Evolutionary conservation across 2,113 vertebrate species (phyloP), one percentile per base, ranked within the genome.

Genomic region (Nycticebus coucang): DNA sequence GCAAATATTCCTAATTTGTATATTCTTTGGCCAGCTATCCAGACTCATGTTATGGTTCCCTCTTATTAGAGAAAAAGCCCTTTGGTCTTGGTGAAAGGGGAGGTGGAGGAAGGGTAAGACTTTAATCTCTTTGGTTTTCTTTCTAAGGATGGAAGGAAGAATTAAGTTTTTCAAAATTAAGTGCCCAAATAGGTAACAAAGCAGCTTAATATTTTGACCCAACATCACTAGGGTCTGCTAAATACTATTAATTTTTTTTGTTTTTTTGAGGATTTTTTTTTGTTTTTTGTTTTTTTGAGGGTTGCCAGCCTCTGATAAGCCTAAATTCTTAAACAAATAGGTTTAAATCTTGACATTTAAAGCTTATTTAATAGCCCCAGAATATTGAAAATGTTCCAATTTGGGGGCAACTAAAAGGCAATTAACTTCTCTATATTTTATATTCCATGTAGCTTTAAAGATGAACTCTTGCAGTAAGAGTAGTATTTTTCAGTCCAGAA

Each of bases 371-470:
- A 84, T 90, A 55, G 53, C 30, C 30, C 24, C 7, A 13, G 57
- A 71, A 78, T 59, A 62, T 62, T 86, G 62, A 85, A 93, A 93
- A 55, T 10, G 33, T 50, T 69, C 41, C 50, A 45, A 22, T 53
- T 68, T 92, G 69, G 68, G 50, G 94, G 66, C 21, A 41, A 33
- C 59, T 57, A 69, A 89, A 81, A 95, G 78, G 50, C 14, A 87
- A 14, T 28, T 41, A 57, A n/a, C 24, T 35, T 26, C 3, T 81
- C 37, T 35, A 0, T 77, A 37, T 81, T 86, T 89, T 35, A 37
- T 7, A 55, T 45, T 68, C 62, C 13, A 6, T 19, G 28, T 75
- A 33, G 9, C 74, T 95, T 89, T 60, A 74, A 74, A 94, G 71
- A 64, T 55, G 33, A 88, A 80, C 17, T 77, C 19, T 94, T 85